A percentile compares a stretch with the other conserved stretches of the same genome.
These are phyloP conservation scores for Valencia hispanica DNA, from an alignment of 2,797 vertebrate species.

Conservation along the genomic window DNA sequence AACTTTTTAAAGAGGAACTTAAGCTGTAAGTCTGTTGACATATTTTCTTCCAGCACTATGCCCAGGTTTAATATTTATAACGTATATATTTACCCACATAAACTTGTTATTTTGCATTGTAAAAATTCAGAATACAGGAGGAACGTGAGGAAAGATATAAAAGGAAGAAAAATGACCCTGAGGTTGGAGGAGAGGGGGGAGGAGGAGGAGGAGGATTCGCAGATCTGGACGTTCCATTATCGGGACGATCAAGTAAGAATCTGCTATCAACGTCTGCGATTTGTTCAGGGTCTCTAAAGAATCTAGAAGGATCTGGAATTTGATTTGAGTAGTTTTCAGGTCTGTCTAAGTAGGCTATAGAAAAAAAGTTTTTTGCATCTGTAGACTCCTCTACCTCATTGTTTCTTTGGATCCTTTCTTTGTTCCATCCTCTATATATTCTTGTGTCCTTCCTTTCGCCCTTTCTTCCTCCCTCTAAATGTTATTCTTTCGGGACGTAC, in stretches of 20 bases:
- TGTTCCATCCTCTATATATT: neutral
- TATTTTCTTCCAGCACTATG: neutral
- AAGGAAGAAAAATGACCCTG: constrained; percentile 79
- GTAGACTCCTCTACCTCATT: neutral
- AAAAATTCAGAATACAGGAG: constrained; percentile 81
- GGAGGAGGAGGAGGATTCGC: constrained; percentile 50
- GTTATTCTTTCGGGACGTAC: too few species aligned
- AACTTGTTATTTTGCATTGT: neutral
- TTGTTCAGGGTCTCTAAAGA: neutral
- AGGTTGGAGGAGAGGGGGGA: constrained; percentile 47
- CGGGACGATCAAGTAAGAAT: constrained; percentile 79
- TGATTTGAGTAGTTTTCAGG: neutral
- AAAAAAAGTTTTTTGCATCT: too few species aligned
- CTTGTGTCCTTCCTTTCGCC: neutral
- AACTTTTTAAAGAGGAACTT: constrained; percentile 87
- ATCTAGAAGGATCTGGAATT: too few species aligned
- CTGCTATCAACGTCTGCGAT: neutral
- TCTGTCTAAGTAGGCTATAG: neutral
- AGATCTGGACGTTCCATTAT: constrained; percentile 73
- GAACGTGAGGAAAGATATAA: constrained; percentile 85
- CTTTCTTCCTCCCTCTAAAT: neutral
- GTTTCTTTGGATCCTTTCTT: neutral
- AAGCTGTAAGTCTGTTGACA: constrained; percentile 77
- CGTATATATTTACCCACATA: too few species aligned
- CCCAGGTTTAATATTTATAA: neutral